These are phyloP conservation scores for Hiodon alosoides DNA, from an alignment of 2,113 vertebrate species.

Conservation along the genomic window DNA sequence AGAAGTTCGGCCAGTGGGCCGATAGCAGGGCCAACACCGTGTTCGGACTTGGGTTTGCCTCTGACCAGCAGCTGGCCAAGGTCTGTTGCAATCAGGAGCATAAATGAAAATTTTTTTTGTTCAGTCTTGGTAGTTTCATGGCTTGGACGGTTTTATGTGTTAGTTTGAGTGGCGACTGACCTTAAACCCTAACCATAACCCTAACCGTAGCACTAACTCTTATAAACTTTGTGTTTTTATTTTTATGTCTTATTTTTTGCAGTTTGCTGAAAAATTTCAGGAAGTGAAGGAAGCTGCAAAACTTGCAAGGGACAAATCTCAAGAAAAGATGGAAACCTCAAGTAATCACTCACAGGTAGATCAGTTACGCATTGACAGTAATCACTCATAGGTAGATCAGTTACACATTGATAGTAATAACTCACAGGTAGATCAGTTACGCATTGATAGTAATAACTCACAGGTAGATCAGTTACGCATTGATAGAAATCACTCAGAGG, in stretches of 20 bases:
- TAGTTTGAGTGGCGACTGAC: too few species aligned
- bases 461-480: too few species aligned
- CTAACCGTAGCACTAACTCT: too few species aligned
- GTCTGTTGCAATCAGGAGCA: conserved; percentile 50
- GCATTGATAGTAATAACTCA: too few species aligned
- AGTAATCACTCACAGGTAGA: conserved; percentile 88
- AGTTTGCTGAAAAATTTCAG: conserved; percentile 98
- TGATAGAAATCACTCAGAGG: too few species aligned
- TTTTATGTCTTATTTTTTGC: conserved; percentile 37
- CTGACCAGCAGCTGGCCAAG: conserved; percentile 88
- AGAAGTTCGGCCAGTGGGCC: conserved; percentile 97
- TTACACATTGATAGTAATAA: background rate
- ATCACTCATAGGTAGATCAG: conserved; percentile 63
- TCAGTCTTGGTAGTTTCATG: background rate
- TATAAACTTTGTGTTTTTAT: background rate
- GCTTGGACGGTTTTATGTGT: too few species aligned
- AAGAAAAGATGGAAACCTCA: conserved; percentile 84
- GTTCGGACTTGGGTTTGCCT: conserved; percentile 88
- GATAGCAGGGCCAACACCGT: conserved; percentile 97
- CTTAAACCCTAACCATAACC: too few species aligned
- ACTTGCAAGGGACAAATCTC: conserved; percentile 85
- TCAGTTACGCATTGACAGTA: background rate
- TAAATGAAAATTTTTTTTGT: background rate
- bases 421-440: too few species aligned
- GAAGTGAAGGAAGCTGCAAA: conserved; percentile 93